Evolutionary conservation across 1,140 invertebrate species (phyloP).

Genomic region (Olivierus martensii): DNA sequence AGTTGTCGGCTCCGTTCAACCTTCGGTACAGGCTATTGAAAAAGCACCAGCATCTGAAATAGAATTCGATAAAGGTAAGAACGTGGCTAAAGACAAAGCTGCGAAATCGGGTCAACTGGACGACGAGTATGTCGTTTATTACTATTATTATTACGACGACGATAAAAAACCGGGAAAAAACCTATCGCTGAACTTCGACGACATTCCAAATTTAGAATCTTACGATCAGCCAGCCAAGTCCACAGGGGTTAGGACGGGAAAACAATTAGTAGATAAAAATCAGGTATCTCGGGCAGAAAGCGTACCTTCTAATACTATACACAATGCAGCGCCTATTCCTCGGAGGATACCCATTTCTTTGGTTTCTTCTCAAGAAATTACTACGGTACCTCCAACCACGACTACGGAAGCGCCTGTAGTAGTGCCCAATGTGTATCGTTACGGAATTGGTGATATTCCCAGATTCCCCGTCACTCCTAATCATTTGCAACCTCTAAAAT

Average conservation of each 20-base stretch:
- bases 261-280: neutral
- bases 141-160: slow-evolving; percentile 4
- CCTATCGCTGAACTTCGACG: slow-evolving; percentile 1
- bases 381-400: no score
- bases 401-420: neutral
- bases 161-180: neutral
- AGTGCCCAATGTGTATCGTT: slow-evolving; percentile 1
- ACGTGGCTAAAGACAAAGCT: neutral
- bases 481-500: neutral
- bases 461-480: neutral
- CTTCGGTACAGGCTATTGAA: neutral
- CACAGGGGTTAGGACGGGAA: neutral
- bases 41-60: slow-evolving; percentile 3
- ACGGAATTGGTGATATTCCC: slow-evolving; percentile 1
- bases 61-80: slow-evolving; percentile 1
- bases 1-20: neutral
- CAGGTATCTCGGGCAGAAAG: neutral
- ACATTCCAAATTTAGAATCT: slow-evolving; percentile 2
- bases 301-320: neutral
- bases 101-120: neutral
- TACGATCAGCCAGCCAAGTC: neutral
- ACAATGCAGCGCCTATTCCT: neutral
- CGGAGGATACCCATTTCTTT: neutral
- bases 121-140: slow-evolving; percentile 3
- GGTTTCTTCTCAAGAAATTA: neutral